Conservation (phyloP, 2,113 vertebrate genomes). For the Chaenogobius annularis region DNA sequence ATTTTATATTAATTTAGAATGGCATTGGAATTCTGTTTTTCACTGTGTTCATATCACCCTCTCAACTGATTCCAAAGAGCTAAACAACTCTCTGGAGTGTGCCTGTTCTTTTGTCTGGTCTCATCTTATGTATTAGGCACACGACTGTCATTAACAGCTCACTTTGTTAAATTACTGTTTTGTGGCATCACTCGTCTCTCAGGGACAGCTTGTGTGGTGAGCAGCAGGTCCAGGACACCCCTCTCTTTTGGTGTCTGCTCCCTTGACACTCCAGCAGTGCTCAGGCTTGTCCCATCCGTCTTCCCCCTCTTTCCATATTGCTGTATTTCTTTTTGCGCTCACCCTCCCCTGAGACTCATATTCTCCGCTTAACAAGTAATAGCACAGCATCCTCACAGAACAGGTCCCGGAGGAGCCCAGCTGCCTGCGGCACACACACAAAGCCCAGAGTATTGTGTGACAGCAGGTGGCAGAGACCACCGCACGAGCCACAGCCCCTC, state of each 20-base stretch:
- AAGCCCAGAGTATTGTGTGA: slow-evolving; percentile 52
- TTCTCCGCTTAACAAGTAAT: slow-evolving; percentile 74
- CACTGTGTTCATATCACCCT: not conserved
- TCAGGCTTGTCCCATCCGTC: slow-evolving; percentile 44
- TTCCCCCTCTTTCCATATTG: slow-evolving; percentile 44
- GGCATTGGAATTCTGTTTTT: not conserved
- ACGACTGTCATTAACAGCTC: slow-evolving; percentile 66
- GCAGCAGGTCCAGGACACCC: slow-evolving; percentile 64
- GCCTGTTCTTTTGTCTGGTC: slow-evolving; percentile 35
- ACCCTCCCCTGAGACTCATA: slow-evolving; percentile 64
- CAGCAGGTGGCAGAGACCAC: slow-evolving; percentile 79
- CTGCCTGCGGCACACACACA: slow-evolving; percentile 38
- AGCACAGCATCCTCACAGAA: slow-evolving; percentile 63
- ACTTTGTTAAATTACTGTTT: slow-evolving; percentile 75
- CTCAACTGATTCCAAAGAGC: not conserved
- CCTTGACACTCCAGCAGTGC: slow-evolving; percentile 59
- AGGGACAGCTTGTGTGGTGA: slow-evolving; percentile 67
- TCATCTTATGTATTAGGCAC: slow-evolving; percentile 58
- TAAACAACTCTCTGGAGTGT: slow-evolving; percentile 9
- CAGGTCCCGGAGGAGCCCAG: slow-evolving; percentile 56
- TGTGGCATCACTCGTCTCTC: slow-evolving; percentile 51
- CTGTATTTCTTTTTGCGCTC: slow-evolving; percentile 36
- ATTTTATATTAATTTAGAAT: not conserved
- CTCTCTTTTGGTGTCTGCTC: slow-evolving; percentile 39
- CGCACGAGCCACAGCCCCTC: slow-evolving; percentile 54